These are phyloP conservation scores for Phoenoteleia sp. DNA, from an alignment of 2,888 invertebrate genomes.

Conservation along the genomic window DNA sequence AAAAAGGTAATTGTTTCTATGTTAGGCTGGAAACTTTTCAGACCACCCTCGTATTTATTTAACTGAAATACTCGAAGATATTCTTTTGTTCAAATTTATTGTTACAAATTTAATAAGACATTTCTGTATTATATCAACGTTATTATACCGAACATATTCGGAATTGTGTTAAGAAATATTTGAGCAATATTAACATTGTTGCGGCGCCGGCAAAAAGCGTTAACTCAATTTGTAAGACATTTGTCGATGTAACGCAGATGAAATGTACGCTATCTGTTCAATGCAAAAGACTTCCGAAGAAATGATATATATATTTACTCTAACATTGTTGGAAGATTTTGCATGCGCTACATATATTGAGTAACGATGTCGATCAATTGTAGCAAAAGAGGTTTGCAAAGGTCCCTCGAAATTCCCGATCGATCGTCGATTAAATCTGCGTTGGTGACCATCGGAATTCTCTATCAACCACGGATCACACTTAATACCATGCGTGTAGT, in stretches of 20 bases:
- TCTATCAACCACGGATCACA: slow-evolving; percentile 62
- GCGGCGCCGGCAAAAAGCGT: background rate
- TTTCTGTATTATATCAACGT: background rate
- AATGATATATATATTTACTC: background rate
- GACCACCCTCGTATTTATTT: too few species aligned
- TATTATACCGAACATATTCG: background rate
- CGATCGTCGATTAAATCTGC: slow-evolving; percentile 61
- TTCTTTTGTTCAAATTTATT: background rate
- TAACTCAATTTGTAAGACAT: background rate
- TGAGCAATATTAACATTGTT: too few species aligned
- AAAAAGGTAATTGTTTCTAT: too few species aligned
- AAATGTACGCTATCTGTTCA: background rate
- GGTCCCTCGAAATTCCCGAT: slow-evolving; percentile 54
- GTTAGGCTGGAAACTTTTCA: too few species aligned
- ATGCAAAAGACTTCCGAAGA: background rate
- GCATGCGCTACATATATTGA: slow-evolving; percentile 7
- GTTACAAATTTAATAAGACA: background rate
- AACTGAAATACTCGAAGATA: too few species aligned
- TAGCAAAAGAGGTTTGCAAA: slow-evolving; percentile 38
- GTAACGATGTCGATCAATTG: slow-evolving; percentile 30
- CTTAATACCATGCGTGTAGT: slow-evolving; percentile 56
- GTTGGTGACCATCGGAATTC: slow-evolving; percentile 49
- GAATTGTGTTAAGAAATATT: too few species aligned
- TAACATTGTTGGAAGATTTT: slow-evolving; percentile 23
- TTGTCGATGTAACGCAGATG: background rate